Conservation (phyloP, 1,140 invertebrate species). For the Calosoma granatense region DNA sequence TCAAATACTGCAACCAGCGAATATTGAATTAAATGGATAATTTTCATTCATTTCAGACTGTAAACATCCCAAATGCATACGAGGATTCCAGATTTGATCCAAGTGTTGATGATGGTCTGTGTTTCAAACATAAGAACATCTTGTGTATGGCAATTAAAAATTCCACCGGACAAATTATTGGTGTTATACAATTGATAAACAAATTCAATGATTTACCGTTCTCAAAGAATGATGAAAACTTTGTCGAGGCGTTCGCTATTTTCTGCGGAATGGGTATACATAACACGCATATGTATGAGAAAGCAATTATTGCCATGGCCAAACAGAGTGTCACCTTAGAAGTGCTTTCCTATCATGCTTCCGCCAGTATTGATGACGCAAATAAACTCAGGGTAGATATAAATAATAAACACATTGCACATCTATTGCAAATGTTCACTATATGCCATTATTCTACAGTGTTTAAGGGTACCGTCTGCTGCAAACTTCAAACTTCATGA, state of each 20-base stretch:
- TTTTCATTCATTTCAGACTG: conserved; percentile 52
- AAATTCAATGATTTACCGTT: conserved; percentile 84
- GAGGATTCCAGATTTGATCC: conserved; percentile 86
- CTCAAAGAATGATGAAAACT: conserved; percentile 87
- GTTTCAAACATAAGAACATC: conserved; percentile 74
- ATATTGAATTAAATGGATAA: not conserved
- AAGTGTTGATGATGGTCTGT: conserved; percentile 63
- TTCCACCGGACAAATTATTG: conserved; percentile 78
- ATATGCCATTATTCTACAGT: conserved; percentile 19
- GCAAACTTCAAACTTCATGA: conserved; percentile 73
- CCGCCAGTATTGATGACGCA: conserved; percentile 81
- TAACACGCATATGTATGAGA: conserved; percentile 96
- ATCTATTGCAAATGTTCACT: not conserved
- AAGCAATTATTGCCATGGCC: conserved; percentile 83
- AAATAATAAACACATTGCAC: not conserved
- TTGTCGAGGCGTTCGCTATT: conserved; percentile 92
- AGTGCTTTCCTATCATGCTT: conserved; percentile 92
- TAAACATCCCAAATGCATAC: conserved; percentile 85
- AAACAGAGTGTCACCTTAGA: conserved; percentile 93
- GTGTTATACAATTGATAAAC: conserved; percentile 87
- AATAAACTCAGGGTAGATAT: conserved; percentile 61
- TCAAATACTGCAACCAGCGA: too few relatives aligned
- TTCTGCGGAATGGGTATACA: conserved; percentile 97
- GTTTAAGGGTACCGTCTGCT: conserved; percentile 66
- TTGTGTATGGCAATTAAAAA: conserved; percentile 91